Evolutionary conservation across 2,797 vertebrate species (phyloP).

Genomic region (Sparus aurata): DNA sequence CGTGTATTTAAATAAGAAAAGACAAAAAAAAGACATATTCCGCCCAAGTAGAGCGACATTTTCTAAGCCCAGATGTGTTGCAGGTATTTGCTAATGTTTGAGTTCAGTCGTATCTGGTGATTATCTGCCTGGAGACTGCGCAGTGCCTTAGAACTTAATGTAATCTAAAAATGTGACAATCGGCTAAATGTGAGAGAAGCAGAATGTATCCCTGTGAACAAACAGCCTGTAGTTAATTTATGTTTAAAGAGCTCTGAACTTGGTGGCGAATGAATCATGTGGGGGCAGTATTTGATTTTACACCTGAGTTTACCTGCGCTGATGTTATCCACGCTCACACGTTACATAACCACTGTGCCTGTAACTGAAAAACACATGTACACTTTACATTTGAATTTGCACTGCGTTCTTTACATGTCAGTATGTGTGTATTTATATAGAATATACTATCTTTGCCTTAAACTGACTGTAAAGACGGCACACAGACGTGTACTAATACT

Average conservation of each 20-base stretch:
- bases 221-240: background rate
- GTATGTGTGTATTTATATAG: conserved; percentile 26
- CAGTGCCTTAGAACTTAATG: background rate
- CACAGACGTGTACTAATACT: conserved; percentile 26
- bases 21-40: background rate
- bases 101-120: background rate
- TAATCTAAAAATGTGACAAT: background rate
- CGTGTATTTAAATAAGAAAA: too few species aligned
- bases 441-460: conserved; percentile 18
- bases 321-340: conserved; percentile 7
- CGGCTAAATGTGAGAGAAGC: background rate
- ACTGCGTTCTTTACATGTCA: conserved; percentile 52
- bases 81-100: background rate
- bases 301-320: conserved; percentile 12
- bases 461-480: conserved; percentile 56
- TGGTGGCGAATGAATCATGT: background rate
- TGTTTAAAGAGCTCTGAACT: background rate
- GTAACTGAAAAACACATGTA: conserved; percentile 10
- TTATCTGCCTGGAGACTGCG: background rate
- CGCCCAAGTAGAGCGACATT: background rate
- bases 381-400: conserved; percentile 53
- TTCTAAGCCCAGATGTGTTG: background rate
- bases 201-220: conserved; percentile 31
- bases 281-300: background rate
- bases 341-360: conserved; percentile 42